Conservation (phyloP, 92 coral and sea anemone species). For the Parazoanthus darwini region DNA sequence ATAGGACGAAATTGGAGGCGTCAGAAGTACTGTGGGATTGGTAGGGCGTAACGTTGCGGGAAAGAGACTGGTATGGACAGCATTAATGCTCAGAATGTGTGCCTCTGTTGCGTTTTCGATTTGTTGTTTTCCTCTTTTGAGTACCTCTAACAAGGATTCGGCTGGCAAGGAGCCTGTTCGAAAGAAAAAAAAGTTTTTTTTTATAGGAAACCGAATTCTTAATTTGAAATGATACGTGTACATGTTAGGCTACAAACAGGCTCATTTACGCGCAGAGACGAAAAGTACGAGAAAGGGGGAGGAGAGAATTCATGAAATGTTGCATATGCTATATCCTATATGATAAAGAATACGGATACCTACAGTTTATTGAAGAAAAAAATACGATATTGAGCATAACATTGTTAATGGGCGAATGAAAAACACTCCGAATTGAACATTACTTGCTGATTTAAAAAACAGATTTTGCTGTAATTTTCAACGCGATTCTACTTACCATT, state of each 20-base stretch:
- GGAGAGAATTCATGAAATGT: too few relatives aligned
- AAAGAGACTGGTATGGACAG: not conserved
- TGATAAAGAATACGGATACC: too few relatives aligned
- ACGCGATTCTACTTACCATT: not conserved
- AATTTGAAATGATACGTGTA: not conserved
- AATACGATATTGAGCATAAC: not conserved
- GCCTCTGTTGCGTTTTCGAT: conserved; percentile 10
- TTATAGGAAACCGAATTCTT: not conserved
- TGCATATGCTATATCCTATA: too few relatives aligned
- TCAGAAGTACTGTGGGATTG: not conserved
- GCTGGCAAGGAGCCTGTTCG: not conserved
- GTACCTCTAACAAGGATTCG: conserved; percentile 2
- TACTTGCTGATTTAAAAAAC: not conserved
- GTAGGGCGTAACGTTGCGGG: not conserved
- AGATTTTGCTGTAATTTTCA: not conserved
- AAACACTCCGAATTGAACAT: not conserved
- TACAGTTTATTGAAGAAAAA: too few relatives aligned
- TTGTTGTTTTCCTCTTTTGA: conserved; percentile 4
- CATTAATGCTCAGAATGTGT: conserved; percentile 15
- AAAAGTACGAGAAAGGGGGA: not conserved
- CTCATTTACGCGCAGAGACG: not conserved
- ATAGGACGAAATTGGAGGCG: not conserved
- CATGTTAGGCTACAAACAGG: too few relatives aligned
- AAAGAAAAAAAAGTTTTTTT: not conserved
- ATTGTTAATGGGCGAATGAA: not conserved